Evolutionary conservation across 1,140 invertebrate species (phyloP), one percentile per base, ranked within the genome.

Genomic region (Apis dorsata): DNA sequence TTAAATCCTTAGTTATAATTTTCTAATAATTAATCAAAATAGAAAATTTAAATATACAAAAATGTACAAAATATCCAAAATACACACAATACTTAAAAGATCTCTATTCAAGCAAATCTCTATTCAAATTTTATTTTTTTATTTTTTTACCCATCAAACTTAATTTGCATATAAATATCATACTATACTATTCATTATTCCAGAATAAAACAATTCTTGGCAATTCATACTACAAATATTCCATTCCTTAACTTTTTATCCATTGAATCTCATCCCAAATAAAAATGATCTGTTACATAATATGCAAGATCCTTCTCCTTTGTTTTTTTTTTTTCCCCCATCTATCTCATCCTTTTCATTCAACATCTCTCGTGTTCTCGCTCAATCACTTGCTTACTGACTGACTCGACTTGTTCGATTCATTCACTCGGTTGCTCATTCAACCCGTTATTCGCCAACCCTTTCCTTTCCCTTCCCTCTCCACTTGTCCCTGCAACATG

Each of bases 371-470:
- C 21, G 24, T 21, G 15, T 49, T 65, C 66, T n/a, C 28, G 51
- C 28, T 73, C 79, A 73, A 28, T 62, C 51, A 71, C 15, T 69
- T 28, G 68, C 19, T 63, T n/a, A 57, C 57, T 13, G 60, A 73
- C 71, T 65, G 51, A 21, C 62, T 55, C 19, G 24, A 17, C 53
- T 63, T 49, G 60, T 62, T 72, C 28, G 60, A 70, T 68, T 68
- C 79, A 81, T 81, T 81, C 79, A 51, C 62, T 81, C 60, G 53
- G 57, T 74, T 71, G 19, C 79, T 44, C 79, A 28, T 81, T 81
- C 70, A 74, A 53, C 4, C 70, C 21, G 17, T 72, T 63, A 74
- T 75, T 66, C 71, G 34, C 15, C 21, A 8, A 7, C 21, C 7
- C 12, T 51, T 8, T 2, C 7, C 12, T 19, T 15, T 7, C 1